These are phyloP conservation scores for Gorilla gorilla DNA, from an alignment of 2,113 vertebrate genomes.

Conservation along the genomic window DNA sequence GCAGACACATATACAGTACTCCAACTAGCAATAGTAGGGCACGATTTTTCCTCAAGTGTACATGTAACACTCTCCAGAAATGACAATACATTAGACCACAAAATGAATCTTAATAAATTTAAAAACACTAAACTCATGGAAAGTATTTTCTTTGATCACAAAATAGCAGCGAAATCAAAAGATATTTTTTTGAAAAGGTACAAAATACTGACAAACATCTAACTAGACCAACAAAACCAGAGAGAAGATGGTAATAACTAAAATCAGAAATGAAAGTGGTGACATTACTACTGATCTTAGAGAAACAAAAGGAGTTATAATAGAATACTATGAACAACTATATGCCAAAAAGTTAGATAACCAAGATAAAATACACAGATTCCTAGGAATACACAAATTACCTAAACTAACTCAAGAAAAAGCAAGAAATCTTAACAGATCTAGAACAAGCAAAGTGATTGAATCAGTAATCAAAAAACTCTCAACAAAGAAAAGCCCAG, in stretches of 20 bases:
- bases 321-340: background rate
- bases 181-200: background rate
- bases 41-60: background rate
- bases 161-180: background rate
- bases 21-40: background rate
- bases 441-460: background rate
- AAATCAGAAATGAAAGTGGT: background rate
- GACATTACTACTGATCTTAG: background rate
- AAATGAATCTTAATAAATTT: background rate
- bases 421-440: background rate
- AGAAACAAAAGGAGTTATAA: background rate
- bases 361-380: background rate
- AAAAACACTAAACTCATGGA: background rate
- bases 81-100: background rate
- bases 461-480: background rate
- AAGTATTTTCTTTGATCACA: background rate
- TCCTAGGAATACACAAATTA: background rate
- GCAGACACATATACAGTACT: background rate
- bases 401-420: background rate
- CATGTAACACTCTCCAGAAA: background rate
- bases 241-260: background rate
- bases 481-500: background rate
- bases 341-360: background rate
- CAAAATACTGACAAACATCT: background rate
- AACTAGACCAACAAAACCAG: background rate